These are phyloP conservation scores for Popillia japonica DNA, from an alignment of 1,140 invertebrate genomes.

Conservation along the genomic window DNA sequence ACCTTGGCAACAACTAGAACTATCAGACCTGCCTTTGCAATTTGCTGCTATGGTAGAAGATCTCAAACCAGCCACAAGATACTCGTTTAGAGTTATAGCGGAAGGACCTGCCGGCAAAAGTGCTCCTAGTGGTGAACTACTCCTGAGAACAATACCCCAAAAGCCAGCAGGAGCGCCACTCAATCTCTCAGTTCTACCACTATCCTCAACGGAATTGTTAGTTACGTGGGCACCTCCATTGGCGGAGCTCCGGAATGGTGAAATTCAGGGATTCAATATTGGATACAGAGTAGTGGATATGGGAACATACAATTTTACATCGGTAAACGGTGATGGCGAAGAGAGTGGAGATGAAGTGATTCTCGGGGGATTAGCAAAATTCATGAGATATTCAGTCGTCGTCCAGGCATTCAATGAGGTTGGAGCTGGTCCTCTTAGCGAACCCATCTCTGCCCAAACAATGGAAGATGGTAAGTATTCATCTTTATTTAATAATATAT, in stretches of 20 bases:
- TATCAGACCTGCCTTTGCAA: conserved; percentile 68
- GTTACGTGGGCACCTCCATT: conserved; percentile 80
- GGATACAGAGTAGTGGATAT: conserved; percentile 61
- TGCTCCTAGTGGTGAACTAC: conserved; percentile 72
- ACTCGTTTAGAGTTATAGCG: conserved; percentile 77
- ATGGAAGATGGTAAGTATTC: conserved; percentile 79
- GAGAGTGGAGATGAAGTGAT: conserved; percentile 72
- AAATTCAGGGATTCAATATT: conserved; percentile 66
- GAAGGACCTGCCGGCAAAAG: conserved; percentile 80
- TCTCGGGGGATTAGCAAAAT: conserved; percentile 74
- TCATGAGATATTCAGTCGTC: conserved; percentile 80
- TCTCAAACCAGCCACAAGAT: conserved; percentile 80
- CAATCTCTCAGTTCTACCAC: conserved; percentile 71
- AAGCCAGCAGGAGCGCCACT: conserved; percentile 78
- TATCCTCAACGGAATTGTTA: conserved; percentile 79
- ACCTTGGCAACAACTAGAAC: conserved; percentile 73
- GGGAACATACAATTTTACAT: conserved; percentile 72
- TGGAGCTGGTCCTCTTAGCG: conserved; percentile 80
- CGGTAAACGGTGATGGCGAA: conserved; percentile 73
- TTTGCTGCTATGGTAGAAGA: conserved; percentile 73
- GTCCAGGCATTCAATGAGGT: conserved; percentile 88
- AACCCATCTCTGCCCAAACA: conserved; percentile 78
- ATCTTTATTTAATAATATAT: no score
- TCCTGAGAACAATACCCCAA: conserved; percentile 78
- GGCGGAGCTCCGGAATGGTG: conserved; percentile 74